A percentile compares a stretch with the other conserved stretches of the same genome.
Conservation (phyloP, 2,888 invertebrate species). For the Lymantria dispar region DNA sequence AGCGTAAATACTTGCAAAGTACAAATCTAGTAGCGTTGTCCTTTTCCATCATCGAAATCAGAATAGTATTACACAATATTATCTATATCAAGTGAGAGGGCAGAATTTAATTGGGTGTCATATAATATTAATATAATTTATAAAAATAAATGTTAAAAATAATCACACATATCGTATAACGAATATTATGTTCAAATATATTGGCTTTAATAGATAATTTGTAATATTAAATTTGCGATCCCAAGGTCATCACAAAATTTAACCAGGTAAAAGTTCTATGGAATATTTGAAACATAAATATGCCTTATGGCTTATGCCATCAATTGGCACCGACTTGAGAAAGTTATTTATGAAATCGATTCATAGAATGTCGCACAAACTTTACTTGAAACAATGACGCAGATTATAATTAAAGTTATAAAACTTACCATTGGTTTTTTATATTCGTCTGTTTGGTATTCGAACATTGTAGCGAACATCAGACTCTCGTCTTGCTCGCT, state of each 20-base stretch:
- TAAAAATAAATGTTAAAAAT: neutral
- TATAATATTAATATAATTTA: neutral
- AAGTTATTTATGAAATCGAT: slow-evolving; percentile 55
- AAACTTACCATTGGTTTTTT: slow-evolving; percentile 71
- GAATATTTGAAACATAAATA: slow-evolving; percentile 14
- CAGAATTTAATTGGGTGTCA: slow-evolving; percentile 24
- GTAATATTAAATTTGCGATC: neutral
- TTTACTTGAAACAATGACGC: slow-evolving; percentile 10
- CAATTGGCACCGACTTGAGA: slow-evolving; percentile 37
- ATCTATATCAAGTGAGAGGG: slow-evolving; percentile 20
- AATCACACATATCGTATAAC: neutral
- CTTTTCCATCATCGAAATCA: slow-evolving; percentile 24
- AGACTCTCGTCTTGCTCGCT: slow-evolving; percentile 80
- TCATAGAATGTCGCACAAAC: slow-evolving; percentile 32
- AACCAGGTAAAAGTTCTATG: slow-evolving; percentile 6
- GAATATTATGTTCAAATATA: neutral
- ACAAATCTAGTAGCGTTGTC: slow-evolving; percentile 18
- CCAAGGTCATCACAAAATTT: slow-evolving; percentile 16
- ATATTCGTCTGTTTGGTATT: slow-evolving; percentile 75
- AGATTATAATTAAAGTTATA: neutral
- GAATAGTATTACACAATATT: slow-evolving; percentile 16
- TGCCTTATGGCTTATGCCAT: slow-evolving; percentile 13
- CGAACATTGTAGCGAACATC: slow-evolving; percentile 81
- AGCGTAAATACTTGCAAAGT: slow-evolving; percentile 7
- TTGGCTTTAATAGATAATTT: neutral